A percentile compares a stretch with the other conserved stretches of the same genome.
phyloP scores from a whole-genome alignment of 2,797 vertebrate species.

The Karalla daura region DNA sequence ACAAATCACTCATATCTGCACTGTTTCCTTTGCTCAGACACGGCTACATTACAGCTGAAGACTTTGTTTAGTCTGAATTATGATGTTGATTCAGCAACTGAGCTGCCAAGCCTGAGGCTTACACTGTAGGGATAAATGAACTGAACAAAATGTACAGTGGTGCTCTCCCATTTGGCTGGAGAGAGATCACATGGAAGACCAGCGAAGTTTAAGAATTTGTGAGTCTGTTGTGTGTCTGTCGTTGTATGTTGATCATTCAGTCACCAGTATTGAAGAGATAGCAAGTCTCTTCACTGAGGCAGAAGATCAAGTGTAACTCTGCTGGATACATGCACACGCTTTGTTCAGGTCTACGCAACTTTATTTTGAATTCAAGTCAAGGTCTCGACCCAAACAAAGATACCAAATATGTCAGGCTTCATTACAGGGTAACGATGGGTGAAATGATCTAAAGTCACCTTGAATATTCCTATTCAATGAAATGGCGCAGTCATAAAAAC shows the following conservation, averaged over 20 bases:
- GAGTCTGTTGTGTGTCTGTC: not conserved
- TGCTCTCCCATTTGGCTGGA: not conserved
- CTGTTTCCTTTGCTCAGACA: constrained; percentile 10
- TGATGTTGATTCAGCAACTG: constrained; percentile 43
- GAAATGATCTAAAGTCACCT: constrained; percentile 25
- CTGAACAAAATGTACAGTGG: constrained; percentile 17
- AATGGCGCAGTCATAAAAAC: not conserved
- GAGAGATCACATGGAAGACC: not conserved
- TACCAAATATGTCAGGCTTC: constrained; percentile 10
- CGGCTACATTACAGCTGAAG: constrained; percentile 22
- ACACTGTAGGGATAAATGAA: constrained; percentile 11
- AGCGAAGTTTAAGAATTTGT: not conserved
- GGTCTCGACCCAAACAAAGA: constrained; percentile 7
- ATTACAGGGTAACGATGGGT: constrained; percentile 2
- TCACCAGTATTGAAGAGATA: not conserved
- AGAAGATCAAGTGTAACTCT: not conserved
- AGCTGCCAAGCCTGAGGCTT: constrained; percentile 23
- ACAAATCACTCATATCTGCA: constrained; percentile 17
- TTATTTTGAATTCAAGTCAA: constrained; percentile 16
- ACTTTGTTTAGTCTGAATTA: constrained; percentile 42
- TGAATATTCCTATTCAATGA: constrained; percentile 17
- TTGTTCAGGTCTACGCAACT: not conserved
- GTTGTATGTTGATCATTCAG: not conserved
- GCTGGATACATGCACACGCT: not conserved
- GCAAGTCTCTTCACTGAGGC: not conserved